A percentile compares a stretch with the other conserved stretches of the same genome.
phyloP scores from a whole-genome alignment of 2,797 vertebrate genomes.

The Myotis findleyi region DNA sequence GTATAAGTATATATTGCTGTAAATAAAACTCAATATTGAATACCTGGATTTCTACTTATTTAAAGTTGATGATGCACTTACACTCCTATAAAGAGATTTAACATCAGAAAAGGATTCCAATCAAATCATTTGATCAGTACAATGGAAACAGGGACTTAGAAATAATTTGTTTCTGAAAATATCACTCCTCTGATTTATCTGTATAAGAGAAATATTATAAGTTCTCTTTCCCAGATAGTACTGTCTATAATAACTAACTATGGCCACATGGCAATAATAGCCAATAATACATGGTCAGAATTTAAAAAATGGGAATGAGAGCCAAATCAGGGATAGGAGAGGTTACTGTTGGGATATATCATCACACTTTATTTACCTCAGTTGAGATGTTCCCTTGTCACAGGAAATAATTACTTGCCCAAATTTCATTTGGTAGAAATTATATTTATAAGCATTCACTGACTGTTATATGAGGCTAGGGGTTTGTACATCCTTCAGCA shows the following conservation, averaged over 20 bases:
- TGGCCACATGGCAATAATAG: not conserved
- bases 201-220: not conserved
- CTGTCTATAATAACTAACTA: not conserved
- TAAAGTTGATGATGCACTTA: not conserved
- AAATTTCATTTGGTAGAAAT: constrained; percentile 31
- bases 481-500: not conserved
- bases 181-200: not conserved
- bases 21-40: constrained; percentile 4
- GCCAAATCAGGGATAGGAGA: not conserved
- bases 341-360: not conserved
- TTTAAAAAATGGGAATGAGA: not conserved
- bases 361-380: constrained; percentile 1
- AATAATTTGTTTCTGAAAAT: constrained; percentile 18
- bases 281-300: not conserved
- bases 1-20: not conserved
- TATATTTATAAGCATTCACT: not conserved
- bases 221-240: not conserved
- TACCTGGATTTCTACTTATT: not conserved
- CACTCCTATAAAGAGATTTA: constrained; percentile 5
- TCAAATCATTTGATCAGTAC: not conserved
- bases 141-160: not conserved
- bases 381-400: not conserved
- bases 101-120: constrained; percentile 8
- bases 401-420: not conserved
- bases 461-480: not conserved